A percentile compares a stretch with the other conserved stretches of the same genome.
Evolutionary conservation across 2,113 vertebrate species (phyloP).

Genomic region (Apteryx owenii): DNA sequence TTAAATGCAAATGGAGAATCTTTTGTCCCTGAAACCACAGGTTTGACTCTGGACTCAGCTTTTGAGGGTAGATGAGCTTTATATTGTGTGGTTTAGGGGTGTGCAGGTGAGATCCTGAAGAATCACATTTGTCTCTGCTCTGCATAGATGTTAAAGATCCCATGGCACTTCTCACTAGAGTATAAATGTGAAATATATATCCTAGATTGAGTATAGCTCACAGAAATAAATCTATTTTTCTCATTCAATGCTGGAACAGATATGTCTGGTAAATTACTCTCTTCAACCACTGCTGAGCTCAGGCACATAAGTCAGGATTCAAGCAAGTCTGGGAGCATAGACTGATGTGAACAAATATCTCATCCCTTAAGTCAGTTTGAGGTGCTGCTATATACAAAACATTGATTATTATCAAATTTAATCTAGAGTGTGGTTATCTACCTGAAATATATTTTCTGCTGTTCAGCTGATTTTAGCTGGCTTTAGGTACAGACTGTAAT

Average conservation of each 20-base stretch:
- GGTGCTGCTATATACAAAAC: neutral
- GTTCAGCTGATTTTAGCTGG: neutral
- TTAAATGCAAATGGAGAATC: neutral
- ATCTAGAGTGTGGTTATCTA: neutral
- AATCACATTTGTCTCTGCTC: neutral
- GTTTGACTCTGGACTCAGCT: neutral
- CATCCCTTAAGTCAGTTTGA: neutral
- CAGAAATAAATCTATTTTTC: neutral
- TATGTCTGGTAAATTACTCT: neutral
- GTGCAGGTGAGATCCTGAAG: neutral
- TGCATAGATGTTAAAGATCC: constrained; percentile 48
- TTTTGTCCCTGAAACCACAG: neutral
- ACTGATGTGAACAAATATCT: neutral
- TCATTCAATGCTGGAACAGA: neutral
- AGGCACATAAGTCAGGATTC: neutral
- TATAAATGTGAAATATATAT: neutral
- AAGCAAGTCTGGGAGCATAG: neutral
- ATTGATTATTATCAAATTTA: neutral
- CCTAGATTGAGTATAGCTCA: neutral
- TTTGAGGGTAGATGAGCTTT: neutral
- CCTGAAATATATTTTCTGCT: neutral
- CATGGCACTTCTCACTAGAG: constrained; percentile 31
- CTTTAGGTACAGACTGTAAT: neutral
- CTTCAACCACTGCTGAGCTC: neutral
- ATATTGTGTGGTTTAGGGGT: neutral